Base-by-base conservation (phyloP, 2,888 invertebrate species). In the Shargacucullia verbasci region DNA sequence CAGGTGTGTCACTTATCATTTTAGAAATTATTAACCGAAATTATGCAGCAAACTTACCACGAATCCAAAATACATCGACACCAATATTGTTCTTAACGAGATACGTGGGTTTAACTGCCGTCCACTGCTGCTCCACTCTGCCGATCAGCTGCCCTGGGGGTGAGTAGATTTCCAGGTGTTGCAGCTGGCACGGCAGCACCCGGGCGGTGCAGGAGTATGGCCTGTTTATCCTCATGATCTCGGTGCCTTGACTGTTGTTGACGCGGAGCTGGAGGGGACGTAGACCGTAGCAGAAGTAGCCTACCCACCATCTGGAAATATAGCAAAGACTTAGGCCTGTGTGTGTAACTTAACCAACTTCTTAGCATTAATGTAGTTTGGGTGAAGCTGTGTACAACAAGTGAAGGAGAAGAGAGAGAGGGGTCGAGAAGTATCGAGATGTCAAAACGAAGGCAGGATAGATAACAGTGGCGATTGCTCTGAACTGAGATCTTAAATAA, bases 151-250 rank as follows among this genome's bases (percentile, higher is more conserved):
- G 94, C 0, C 95, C 96, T 0, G 96, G 96, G 0, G 97, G 97
- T 0, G 97, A 91, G 52, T 94, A 96, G 0, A 98, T 96, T 72
- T 97, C 96, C 88, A 97, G 91, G 45, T 90, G 90, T 95, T 98
- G 94, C 57, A 95, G 89, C 82, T 97, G 98, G 86, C 98, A 98
- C 5, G 98, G 98, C 74, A 97, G 96, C 59, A 96, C 95, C 75
- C 98, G 97, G 27, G 96, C 94, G 43, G 96, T 95, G 88, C 97
- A 98, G 29, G 97, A 96, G 61, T 97, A 94, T 0, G 98, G 97
- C 14, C 98, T 95, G 78, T 96, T 91, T 79, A 99, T 94, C 84
- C 97, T 96, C 84, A 99, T 97, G 38, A 98, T 96, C 71, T 92
- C 91, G 0, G 53, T 62, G 0, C 91, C 91, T 0, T 72, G 48